Evolutionary conservation across 1,140 invertebrate genomes (phyloP).

Genomic region (Orchestia grillus): DNA sequence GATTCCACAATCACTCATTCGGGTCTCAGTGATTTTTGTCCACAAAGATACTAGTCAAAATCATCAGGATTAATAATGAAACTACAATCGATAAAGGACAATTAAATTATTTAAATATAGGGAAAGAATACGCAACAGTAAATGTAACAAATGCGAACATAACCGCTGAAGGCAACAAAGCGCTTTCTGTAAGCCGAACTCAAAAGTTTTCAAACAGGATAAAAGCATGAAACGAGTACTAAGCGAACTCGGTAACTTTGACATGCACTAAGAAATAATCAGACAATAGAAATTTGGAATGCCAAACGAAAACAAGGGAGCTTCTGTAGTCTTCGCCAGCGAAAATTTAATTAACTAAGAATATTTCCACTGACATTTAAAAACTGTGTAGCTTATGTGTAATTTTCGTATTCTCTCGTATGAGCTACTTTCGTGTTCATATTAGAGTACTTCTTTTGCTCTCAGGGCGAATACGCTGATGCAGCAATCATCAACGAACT

Average conservation of each 20-base stretch:
- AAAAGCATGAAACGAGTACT: not conserved
- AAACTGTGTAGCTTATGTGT: not conserved
- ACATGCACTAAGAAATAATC: not conserved
- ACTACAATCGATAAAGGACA: not conserved
- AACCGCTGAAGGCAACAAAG: not conserved
- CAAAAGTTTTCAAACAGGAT: not conserved
- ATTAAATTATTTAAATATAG: conserved; percentile 2
- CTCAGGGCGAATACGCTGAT: not conserved
- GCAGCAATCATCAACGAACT: not conserved
- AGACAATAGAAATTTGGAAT: not conserved
- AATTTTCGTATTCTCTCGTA: not conserved
- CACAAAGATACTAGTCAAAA: not conserved
- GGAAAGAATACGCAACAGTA: not conserved
- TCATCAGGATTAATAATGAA: not conserved
- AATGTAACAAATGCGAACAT: not conserved
- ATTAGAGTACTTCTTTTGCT: not conserved
- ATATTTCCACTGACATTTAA: not conserved
- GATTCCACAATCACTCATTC: no score
- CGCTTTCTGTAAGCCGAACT: not conserved
- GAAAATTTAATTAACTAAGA: not conserved
- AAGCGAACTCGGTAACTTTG: not conserved
- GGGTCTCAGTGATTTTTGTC: no score
- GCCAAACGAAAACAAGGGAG: no score
- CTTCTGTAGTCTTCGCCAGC: not conserved
- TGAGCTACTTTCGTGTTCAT: no score